These are phyloP conservation scores for Rhea pennata DNA, from an alignment of 2,113 vertebrate species.

Conservation along the genomic window DNA sequence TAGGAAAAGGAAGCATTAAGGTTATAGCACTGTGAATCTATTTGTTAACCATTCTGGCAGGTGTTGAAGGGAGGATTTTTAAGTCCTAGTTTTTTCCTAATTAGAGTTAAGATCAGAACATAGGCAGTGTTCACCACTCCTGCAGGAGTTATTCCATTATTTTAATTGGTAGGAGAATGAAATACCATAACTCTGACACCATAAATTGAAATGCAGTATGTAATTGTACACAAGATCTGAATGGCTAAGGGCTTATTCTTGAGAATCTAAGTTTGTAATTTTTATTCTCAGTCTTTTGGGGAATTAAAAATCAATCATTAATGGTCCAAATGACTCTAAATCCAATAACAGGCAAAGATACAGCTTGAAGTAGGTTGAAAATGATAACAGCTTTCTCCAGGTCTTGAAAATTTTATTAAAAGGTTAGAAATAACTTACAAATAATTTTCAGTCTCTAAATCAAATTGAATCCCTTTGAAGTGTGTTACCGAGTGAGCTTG, in stretches of 20 bases:
- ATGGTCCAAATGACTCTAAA: not conserved
- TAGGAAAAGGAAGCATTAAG: constrained; percentile 39
- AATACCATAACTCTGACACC: not conserved
- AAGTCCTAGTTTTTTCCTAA: not conserved
- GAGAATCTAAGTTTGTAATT: not conserved
- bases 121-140: not conserved
- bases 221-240: not conserved
- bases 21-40: constrained; percentile 22
- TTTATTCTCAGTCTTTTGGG: not conserved
- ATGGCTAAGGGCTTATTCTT: not conserved
- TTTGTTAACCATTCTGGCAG: constrained; percentile 64
- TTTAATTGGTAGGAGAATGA: not conserved
- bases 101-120: not conserved
- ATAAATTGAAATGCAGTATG: not conserved
- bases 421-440: not conserved
- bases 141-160: not conserved
- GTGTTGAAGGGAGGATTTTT: constrained; percentile 46
- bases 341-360: not conserved
- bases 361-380: not conserved
- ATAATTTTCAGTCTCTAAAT: not conserved
- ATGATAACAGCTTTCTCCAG: not conserved
- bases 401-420: not conserved
- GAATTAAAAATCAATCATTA: constrained; percentile 7
- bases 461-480: not conserved
- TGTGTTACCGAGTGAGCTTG: not conserved